phyloP scores from a whole-genome alignment of 2,113 vertebrate species.

The Phasianus colchicus region DNA sequence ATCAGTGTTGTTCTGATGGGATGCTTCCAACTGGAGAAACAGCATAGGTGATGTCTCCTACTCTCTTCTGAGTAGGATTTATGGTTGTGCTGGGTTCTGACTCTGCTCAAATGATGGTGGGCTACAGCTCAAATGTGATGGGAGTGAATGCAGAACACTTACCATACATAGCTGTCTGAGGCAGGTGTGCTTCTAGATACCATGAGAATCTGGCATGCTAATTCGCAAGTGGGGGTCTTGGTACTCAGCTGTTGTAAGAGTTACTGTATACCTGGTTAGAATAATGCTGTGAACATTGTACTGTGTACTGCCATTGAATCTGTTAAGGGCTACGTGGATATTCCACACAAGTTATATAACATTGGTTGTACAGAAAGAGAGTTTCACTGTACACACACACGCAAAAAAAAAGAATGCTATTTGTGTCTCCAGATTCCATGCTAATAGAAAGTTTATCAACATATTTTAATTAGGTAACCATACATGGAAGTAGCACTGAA shows the following conservation, averaged over 20 bases:
- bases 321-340: not conserved
- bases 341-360: not conserved
- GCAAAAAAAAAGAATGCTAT: not conserved
- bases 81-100: not conserved
- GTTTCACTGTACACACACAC: not conserved
- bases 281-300: not conserved
- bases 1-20: not conserved
- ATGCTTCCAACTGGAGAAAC: not conserved
- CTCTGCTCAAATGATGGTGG: not conserved
- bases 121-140: not conserved
- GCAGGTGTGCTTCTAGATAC: not conserved
- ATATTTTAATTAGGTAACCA: conserved; percentile 49
- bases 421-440: conserved; percentile 26
- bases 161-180: not conserved
- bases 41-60: not conserved
- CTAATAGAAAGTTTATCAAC: not conserved
- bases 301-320: not conserved
- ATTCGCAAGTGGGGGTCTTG: not conserved
- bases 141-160: not conserved
- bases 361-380: not conserved
- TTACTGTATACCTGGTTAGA: not conserved
- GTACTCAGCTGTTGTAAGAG: not conserved
- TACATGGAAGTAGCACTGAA: conserved; percentile 61
- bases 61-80: not conserved
- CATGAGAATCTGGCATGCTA: not conserved